phyloP scores from a whole-genome alignment of 2,888 invertebrate species.

The Altica lythri region DNA sequence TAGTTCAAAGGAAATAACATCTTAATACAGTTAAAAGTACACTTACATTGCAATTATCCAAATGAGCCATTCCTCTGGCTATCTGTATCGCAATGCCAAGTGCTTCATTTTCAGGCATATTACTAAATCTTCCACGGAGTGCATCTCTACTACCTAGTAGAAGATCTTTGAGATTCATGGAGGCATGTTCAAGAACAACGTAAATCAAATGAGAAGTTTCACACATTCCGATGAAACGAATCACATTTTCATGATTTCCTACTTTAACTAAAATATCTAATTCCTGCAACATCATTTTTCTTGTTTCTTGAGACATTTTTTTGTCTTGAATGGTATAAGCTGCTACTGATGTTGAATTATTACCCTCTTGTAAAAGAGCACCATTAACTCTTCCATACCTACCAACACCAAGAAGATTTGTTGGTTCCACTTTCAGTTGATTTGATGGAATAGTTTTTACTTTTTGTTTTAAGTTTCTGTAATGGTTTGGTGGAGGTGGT shows the following conservation, averaged over 20 bases:
- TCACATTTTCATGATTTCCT: slow-evolving; percentile 72
- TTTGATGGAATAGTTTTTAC: slow-evolving; percentile 76
- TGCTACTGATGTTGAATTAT: slow-evolving; percentile 60
- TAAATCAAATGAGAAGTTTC: slow-evolving; percentile 77
- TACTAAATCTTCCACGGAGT: slow-evolving; percentile 58
- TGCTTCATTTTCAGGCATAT: slow-evolving; percentile 66
- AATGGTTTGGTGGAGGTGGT: slow-evolving; percentile 66
- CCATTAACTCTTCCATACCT: slow-evolving; percentile 78
- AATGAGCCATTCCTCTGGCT: slow-evolving; percentile 73
- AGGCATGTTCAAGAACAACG: slow-evolving; percentile 73
- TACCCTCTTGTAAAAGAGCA: slow-evolving; percentile 68
- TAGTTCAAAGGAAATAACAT: no score
- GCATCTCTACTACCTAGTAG: slow-evolving; percentile 66
- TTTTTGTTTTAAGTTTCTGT: slow-evolving; percentile 74
- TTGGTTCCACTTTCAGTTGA: slow-evolving; percentile 70
- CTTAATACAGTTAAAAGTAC: no score
- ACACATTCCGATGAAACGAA: slow-evolving; percentile 77
- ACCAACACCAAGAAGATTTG: slow-evolving; percentile 71
- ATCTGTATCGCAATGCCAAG: slow-evolving; percentile 70
- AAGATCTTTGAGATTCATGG: slow-evolving; percentile 71
- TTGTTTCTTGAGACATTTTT: slow-evolving; percentile 54
- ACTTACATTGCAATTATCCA: slow-evolving; percentile 64
- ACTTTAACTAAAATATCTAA: slow-evolving; percentile 72
- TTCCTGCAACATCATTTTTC: slow-evolving; percentile 65
- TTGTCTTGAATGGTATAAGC: slow-evolving; percentile 70